These are phyloP conservation scores for Urophycis tenuis DNA, from an alignment of 2,797 vertebrate species.

Conservation along the genomic window DNA sequence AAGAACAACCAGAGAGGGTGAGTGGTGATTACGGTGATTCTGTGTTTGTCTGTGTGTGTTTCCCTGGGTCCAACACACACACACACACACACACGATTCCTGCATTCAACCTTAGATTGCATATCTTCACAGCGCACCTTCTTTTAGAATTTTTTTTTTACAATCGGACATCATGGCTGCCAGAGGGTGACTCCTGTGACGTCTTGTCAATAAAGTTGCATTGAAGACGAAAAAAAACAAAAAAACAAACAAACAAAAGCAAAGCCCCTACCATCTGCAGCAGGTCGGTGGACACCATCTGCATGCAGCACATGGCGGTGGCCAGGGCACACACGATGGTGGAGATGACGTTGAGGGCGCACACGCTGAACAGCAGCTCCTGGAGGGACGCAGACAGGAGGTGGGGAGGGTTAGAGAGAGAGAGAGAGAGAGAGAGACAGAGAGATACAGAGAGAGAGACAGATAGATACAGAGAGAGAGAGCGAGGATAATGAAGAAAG, in stretches of 20 bases:
- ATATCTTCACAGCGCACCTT: not conserved
- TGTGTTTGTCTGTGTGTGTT: not conserved
- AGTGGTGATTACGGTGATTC: not conserved
- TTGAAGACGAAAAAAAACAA: not conserved
- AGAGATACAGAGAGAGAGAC: not conserved
- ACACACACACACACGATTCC: not conserved
- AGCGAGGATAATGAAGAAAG: not conserved
- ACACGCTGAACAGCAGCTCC: conserved; percentile 98
- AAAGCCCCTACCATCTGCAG: conserved; percentile 90
- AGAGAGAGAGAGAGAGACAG: conserved; percentile 7
- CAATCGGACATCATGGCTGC: not conserved
- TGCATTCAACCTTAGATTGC: not conserved
- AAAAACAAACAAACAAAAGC: not conserved
- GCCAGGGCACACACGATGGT: conserved; percentile 97
- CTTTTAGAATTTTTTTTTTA: not conserved
- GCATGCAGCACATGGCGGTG: conserved; percentile 99
- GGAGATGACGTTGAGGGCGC: conserved; percentile 95
- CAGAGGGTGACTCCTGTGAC: not conserved
- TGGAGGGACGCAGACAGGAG: conserved; percentile 49
- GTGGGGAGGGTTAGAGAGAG: conserved; percentile 33
- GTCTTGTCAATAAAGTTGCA: not conserved
- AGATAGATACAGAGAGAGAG: conserved; percentile 1
- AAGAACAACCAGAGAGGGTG: not conserved
- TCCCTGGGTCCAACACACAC: not conserved
- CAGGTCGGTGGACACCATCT: conserved; percentile 96